These are phyloP conservation scores for Vannuccia rotundouncinata DNA, from an alignment of 2,888 invertebrate genomes.

Conservation along the genomic window DNA sequence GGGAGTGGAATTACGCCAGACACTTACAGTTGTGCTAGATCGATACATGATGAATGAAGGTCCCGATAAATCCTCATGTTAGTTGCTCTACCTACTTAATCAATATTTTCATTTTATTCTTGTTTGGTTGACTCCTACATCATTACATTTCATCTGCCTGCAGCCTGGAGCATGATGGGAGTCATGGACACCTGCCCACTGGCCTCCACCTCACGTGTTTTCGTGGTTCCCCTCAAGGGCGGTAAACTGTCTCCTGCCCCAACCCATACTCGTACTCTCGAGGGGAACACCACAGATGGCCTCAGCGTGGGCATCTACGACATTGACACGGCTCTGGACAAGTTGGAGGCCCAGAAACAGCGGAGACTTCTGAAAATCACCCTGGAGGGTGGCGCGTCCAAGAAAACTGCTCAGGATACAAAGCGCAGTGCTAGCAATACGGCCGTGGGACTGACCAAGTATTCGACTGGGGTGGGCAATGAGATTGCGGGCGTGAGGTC, in stretches of 20 bases:
- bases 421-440: neutral
- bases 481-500: conserved; percentile 81
- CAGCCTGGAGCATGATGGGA: conserved; percentile 78
- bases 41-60: conserved; percentile 40
- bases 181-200: conserved; percentile 80
- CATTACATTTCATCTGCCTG: no score
- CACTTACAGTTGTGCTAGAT: conserved; percentile 79
- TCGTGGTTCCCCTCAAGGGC: conserved; percentile 60
- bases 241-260: neutral
- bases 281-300: neutral
- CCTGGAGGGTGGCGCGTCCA: neutral
- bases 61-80: conserved; percentile 30
- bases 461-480: conserved; percentile 71
- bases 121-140: no score
- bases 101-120: no score
- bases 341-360: neutral
- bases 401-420: no score
- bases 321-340: neutral
- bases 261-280: neutral
- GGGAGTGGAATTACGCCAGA: conserved; percentile 73
- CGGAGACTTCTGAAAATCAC: no score
- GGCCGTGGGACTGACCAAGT: conserved; percentile 10
- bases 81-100: no score
- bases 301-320: neutral
- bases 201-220: conserved; percentile 70